Base-by-base conservation (phyloP, 2,888 invertebrate genomes). In the Ferdinandea cuprea region DNA sequence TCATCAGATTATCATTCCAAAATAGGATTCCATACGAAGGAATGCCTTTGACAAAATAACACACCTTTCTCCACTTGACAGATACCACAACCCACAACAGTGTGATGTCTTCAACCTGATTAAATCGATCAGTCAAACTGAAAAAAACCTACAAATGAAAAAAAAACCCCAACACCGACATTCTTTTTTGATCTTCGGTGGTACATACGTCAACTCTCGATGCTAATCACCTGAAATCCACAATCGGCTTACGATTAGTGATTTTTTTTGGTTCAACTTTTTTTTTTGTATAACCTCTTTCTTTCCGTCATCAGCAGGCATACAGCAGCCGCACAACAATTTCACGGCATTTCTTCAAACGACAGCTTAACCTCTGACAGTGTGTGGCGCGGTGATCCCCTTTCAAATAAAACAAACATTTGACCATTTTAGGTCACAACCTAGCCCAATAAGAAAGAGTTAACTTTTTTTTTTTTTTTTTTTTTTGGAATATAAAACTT, bases 191-290 rank as follows among this genome's bases (percentile, higher is more conserved):
- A 66, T 72, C 65, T 58, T 76, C 13, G 21, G 15, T 58, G 40
- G 69, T 65, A 25, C 17, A 54, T 37, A 77, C 72, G 81, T 83
- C 83, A 73, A 68, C 72, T 77, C 56, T 46, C 52, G 63, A 50
- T 52, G 83, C 83, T 83, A 83, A 83, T 83, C 83, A 73, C 72
- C 50, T 73, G 44, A 63, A 81, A 69, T 83, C 83, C 73, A 73
- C 71, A 83, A 73, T 83, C 83, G 78, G 83, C 72, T 83, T 83
- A 78, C 42, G 72, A 78, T 73, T 78, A 73, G 68, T 48, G 68
- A 61, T 37, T 32, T 48, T 40, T 65, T 65, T 56, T 65, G 56
- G 56, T 15, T 54, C 4, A 11, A 32, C n/a, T 50, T 30, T 11
- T 30, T 28, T 28, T 48, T 37, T 50, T 71, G 59, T 50, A 68